These are phyloP conservation scores for Nemotelus nigrinus DNA, from an alignment of 2,888 invertebrate genomes.

Conservation along the genomic window DNA sequence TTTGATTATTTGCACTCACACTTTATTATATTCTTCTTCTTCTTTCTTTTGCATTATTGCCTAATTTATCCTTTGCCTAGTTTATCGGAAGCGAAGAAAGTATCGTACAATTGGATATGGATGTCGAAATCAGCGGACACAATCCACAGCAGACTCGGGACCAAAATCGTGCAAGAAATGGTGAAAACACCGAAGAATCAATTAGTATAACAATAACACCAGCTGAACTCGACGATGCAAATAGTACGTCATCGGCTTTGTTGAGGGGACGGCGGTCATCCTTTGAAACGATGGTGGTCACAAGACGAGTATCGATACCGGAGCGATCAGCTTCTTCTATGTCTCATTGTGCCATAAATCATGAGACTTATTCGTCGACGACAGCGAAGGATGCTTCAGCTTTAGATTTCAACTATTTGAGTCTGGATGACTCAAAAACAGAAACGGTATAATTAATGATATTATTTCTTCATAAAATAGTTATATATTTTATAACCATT, in stretches of 20 bases:
- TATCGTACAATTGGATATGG: conserved; percentile 79
- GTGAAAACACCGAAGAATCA: conserved; percentile 46
- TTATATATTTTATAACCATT: no score
- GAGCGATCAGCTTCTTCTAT: conserved; percentile 62
- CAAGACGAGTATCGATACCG: conserved; percentile 52
- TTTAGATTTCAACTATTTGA: conserved; percentile 34
- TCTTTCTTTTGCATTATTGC: no score
- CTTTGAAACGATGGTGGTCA: conserved; percentile 42
- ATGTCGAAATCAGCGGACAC: conserved; percentile 62
- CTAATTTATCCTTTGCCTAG: conserved; percentile 61
- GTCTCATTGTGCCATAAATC: conserved; percentile 58
- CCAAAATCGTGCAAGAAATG: conserved; percentile 58
- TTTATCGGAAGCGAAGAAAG: conserved; percentile 87
- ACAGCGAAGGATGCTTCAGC: background rate
- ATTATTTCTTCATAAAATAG: no score
- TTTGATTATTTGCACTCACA: no score
- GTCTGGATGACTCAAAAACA: conserved; percentile 23
- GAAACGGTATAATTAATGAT: background rate
- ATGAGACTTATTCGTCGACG: conserved; percentile 52
- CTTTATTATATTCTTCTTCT: no score
- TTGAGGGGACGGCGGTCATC: conserved; percentile 41
- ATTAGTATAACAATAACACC: conserved; percentile 39
- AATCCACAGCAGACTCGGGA: conserved; percentile 54
- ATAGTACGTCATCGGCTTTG: background rate
- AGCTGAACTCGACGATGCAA: conserved; percentile 42